Evolutionary conservation across 2,797 vertebrate species (phyloP).

Genomic region (Centroberyx gerrardi): DNA sequence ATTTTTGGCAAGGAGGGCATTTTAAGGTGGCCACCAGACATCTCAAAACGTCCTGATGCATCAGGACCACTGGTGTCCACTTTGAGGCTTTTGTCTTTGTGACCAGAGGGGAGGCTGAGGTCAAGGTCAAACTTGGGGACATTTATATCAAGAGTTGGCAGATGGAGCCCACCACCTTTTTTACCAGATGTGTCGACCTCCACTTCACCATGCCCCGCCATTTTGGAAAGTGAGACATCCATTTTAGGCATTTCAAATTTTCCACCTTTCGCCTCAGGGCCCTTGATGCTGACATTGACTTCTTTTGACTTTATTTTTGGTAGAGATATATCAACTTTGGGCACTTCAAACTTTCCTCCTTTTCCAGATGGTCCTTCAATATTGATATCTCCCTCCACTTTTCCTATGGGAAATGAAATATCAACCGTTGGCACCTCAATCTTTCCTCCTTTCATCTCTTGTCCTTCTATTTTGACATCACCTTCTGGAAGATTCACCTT

Average conservation of each 20-base stretch:
- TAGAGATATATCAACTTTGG: constrained; percentile 56
- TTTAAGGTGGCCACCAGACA: constrained; percentile 43
- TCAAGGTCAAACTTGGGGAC: constrained; percentile 74
- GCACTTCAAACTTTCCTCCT: constrained; percentile 56
- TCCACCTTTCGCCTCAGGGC: constrained; percentile 25
- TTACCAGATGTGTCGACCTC: constrained; percentile 28
- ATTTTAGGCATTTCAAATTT: constrained; percentile 25
- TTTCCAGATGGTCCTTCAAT: constrained; percentile 55
- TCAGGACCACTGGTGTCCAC: constrained; percentile 32
- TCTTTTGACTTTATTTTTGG: constrained; percentile 41
- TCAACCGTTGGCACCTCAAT: constrained; percentile 50
- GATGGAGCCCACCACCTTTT: constrained; percentile 55
- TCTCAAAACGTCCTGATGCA: constrained; percentile 53
- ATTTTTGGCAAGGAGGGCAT: constrained; percentile 47
- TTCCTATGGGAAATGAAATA: constrained; percentile 59
- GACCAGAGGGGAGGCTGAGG: constrained; percentile 58
- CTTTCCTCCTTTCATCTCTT: constrained; percentile 34
- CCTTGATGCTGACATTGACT: neutral
- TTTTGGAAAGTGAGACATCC: constrained; percentile 27
- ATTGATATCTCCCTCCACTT: constrained; percentile 39
- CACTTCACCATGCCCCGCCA: constrained; percentile 3
- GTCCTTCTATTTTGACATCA: constrained; percentile 33
- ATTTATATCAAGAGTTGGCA: constrained; percentile 73
- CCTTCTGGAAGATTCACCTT: constrained; percentile 40
- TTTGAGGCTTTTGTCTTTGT: constrained; percentile 64